phyloP scores from a whole-genome alignment of 2,888 invertebrate genomes.

The Alentia gelatinosa region DNA sequence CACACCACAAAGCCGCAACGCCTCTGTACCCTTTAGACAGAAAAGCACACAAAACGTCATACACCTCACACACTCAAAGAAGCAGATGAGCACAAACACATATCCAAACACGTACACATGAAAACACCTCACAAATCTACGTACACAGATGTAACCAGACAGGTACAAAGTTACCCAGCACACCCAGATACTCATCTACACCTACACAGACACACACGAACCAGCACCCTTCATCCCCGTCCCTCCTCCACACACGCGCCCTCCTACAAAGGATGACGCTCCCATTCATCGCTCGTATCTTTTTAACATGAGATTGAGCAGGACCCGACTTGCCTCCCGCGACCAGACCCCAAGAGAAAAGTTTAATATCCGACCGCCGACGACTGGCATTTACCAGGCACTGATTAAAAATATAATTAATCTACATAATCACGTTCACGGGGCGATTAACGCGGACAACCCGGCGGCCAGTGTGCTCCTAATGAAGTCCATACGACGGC shows the following conservation, averaged over 20 bases:
- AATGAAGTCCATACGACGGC: background rate
- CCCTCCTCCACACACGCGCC: background rate
- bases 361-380: background rate
- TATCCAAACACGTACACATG: no score
- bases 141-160: no score
- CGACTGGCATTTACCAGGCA: background rate
- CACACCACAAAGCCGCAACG: no score
- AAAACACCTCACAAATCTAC: no score
- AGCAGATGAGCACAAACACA: no score
- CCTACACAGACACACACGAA: no score
- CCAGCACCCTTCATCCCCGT: background rate
- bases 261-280: background rate
- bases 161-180: no score
- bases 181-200: no score
- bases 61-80: no score
- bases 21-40: no score
- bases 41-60: no score
- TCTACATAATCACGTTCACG: slow-evolving; percentile 46
- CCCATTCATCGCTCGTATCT: background rate
- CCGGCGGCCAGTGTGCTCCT: background rate
- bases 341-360: background rate
- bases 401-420: slow-evolving; percentile 44
- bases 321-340: background rate
- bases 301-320: background rate
- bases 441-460: slow-evolving; percentile 11